phyloP scores from a whole-genome alignment of 2,113 vertebrate species.

The Ptychochromis oligacanthus region DNA sequence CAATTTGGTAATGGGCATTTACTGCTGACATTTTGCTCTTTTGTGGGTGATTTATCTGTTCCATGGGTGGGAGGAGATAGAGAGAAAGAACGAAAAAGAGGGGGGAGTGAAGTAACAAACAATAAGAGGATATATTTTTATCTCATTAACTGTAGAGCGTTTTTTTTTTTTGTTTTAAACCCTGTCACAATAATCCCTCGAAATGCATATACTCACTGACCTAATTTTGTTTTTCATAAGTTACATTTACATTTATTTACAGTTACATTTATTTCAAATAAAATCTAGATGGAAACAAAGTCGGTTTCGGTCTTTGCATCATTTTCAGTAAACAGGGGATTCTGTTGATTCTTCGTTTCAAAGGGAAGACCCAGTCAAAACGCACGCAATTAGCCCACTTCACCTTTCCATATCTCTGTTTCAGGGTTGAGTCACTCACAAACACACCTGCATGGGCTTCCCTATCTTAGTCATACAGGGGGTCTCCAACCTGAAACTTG shows the following conservation, averaged over 20 bases:
- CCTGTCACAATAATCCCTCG: neutral
- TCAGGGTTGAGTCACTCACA: constrained; percentile 62
- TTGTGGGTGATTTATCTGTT: constrained; percentile 56
- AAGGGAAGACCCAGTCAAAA: constrained; percentile 69
- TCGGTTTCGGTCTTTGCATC: neutral
- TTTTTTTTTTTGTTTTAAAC: neutral
- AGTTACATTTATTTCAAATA: constrained; percentile 2
- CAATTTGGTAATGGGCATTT: constrained; percentile 43
- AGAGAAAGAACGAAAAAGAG: neutral
- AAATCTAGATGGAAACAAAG: constrained; percentile 30
- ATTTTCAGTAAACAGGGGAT: constrained; percentile 59
- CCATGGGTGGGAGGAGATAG: constrained; percentile 53
- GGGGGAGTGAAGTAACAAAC: neutral
- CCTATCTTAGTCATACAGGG: constrained; percentile 78
- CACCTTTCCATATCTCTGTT: constrained; percentile 70
- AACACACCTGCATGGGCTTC: constrained; percentile 73
- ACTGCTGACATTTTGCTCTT: constrained; percentile 45
- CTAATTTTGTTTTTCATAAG: neutral
- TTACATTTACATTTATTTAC: neutral
- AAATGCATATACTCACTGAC: neutral
- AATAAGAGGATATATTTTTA: neutral
- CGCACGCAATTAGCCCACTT: constrained; percentile 61
- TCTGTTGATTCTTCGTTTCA: constrained; percentile 64
- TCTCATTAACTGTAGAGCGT: neutral
- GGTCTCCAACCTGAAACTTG: constrained; percentile 68